phyloP scores from a whole-genome alignment of 1,140 invertebrate species.

The Acyrthosiphon pisum region DNA sequence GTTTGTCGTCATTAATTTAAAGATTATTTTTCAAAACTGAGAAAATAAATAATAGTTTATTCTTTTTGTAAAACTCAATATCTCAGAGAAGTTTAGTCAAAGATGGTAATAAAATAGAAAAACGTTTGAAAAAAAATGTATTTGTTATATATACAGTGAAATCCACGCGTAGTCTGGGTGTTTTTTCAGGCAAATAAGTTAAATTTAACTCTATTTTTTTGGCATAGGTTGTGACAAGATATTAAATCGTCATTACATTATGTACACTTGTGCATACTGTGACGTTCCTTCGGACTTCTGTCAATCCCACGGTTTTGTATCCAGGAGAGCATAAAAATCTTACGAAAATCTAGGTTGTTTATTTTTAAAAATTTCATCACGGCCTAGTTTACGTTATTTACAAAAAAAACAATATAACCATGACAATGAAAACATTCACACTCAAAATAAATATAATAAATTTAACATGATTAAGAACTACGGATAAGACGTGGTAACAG shows the following conservation, averaged over 20 bases:
- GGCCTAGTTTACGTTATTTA: slow-evolving; percentile 42
- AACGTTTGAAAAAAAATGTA: background rate
- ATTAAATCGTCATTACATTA: slow-evolving; percentile 57
- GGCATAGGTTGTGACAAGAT: slow-evolving; percentile 56
- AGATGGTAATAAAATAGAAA: slow-evolving; percentile 23
- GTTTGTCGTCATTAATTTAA: background rate
- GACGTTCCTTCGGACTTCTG: slow-evolving; percentile 50
- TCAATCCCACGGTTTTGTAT: slow-evolving; percentile 57
- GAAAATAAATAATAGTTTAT: background rate
- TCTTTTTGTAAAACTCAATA: background rate
- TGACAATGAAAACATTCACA: slow-evolving; percentile 40
- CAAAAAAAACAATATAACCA: slow-evolving; percentile 25
- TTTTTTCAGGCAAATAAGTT: slow-evolving; percentile 57
- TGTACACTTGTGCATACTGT: slow-evolving; percentile 55
- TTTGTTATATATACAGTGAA: slow-evolving; percentile 34
- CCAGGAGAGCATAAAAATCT: slow-evolving; percentile 55
- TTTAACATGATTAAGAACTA: background rate
- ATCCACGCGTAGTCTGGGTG: slow-evolving; percentile 36
- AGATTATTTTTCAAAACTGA: background rate
- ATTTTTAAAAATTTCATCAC: slow-evolving; percentile 49
- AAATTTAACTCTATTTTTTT: slow-evolving; percentile 57
- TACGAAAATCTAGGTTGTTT: slow-evolving; percentile 51
- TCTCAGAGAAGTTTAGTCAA: background rate
- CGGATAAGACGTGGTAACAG: background rate
- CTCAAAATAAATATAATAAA: background rate